Evolutionary conservation across 2,113 vertebrate species (phyloP), one percentile per base, ranked within the genome.

Genomic region (Pseudonaja textilis): DNA sequence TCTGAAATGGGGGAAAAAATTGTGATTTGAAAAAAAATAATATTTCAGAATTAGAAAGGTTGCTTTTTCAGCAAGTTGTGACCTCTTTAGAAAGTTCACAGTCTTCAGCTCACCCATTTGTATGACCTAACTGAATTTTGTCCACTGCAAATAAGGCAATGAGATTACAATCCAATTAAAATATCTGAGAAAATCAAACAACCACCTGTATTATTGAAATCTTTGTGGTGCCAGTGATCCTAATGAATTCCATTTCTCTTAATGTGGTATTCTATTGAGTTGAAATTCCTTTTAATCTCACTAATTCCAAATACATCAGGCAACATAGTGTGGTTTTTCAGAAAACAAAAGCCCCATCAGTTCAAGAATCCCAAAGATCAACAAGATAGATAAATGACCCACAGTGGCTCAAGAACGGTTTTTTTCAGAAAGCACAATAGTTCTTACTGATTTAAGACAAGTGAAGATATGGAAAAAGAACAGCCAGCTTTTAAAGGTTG

Each of bases 41-140:
- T 91, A 50, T 90, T 56, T 61, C 25, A 50, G n/a, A 92, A 88
- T 52, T 55, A 92, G 22, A 88, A 54, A 92, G 92, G 39, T 7
- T 95, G 81, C 94, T 91, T 88, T 89, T 89, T 52, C 87, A 93
- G 91, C 94, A 97, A 95, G 93, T 56, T 91, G 55, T n/a, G 94
- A 92, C 94, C 95, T 0, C 0, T 90, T 94, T 93, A 93, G 64
- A 89, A 92, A 87, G 45, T 94, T 95, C 91, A 94, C 39, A 34
- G 93, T 39, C 54, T 92, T 91, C 93, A 3, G 85, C 94, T 94
- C 88, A 94, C 47, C 34, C 85, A 59, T 45, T 22, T 95, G 90
- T 20, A 55, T 25, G 87, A 93, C 89, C 87, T 94, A 87, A 85
- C 95, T 59, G 54, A 56, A 93, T 59, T 86, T 29, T 95, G 18